Evolutionary conservation across 2,888 invertebrate species (phyloP).

Genomic region (Zhuqinia jingwanae): DNA sequence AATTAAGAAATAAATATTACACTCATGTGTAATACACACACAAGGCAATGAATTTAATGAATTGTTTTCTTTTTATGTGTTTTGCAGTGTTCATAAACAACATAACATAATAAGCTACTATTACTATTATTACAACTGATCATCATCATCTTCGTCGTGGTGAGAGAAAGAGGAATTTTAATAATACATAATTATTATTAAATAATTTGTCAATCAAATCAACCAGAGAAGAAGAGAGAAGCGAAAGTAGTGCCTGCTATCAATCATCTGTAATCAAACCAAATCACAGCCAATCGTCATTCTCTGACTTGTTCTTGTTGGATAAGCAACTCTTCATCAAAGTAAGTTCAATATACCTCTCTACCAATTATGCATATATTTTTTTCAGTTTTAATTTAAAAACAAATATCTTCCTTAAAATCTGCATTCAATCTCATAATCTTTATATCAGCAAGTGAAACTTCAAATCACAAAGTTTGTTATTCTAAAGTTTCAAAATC

Average conservation of each 20-base stretch:
- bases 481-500: no score
- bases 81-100: conserved; percentile 68
- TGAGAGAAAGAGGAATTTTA: conserved; percentile 54
- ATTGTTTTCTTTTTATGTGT: background rate
- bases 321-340: conserved; percentile 38
- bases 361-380: no score
- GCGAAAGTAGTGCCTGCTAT: conserved; percentile 66
- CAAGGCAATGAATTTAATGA: conserved; percentile 11
- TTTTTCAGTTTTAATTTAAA: background rate
- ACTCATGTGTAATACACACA: background rate
- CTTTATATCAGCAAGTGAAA: background rate
- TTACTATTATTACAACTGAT: conserved; percentile 30
- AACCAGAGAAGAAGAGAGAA: conserved; percentile 59
- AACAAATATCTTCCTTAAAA: no score
- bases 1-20: background rate
- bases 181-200: conserved; percentile 22
- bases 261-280: conserved; percentile 51
- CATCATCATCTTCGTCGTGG: conserved; percentile 48
- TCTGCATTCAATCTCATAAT: background rate
- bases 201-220: conserved; percentile 49
- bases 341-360: conserved; percentile 8
- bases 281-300: conserved; percentile 55
- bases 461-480: background rate
- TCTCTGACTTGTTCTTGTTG: conserved; percentile 39
- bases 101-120: conserved; percentile 49